Evolutionary conservation across 2,797 vertebrate genomes (phyloP), one percentile per base, ranked within the genome.

Genomic region (Acrossocheilus wenchowensis): DNA sequence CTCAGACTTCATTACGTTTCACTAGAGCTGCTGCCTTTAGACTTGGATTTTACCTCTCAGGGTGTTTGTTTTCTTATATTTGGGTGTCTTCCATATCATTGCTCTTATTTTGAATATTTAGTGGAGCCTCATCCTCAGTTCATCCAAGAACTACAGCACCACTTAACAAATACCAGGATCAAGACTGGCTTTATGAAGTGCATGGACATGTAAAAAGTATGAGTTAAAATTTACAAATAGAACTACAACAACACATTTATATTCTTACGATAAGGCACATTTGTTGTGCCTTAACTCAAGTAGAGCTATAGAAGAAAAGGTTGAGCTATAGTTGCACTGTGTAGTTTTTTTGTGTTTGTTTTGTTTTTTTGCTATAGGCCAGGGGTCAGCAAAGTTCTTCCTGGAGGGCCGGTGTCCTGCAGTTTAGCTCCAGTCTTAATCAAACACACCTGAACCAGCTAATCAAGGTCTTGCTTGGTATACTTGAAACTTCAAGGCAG

Each of bases 41-140:
- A n/a, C 12, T 17, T 34, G 45, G 72, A 66, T 23, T 81, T 69
- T 82, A 52, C 34, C 12, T 54, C 54, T 78, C 81, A 57, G 81
- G 48, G 34, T 39, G 68, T 39, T 23, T 30, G 2, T 17, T 52
- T 54, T 23, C 2, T 15, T 71, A 17, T 62, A 6, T 64, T 36
- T 52, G 17, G 21, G 43, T 48, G 57, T 84, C 21, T 84, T 71
- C 21, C 34, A 50, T 71, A 11, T 54, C 19, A 15, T 39, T 43
- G 23, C 36, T 30, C 8, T 81, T 64, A 80, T 11, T 68, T 30
- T n/a, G 66, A 48, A 54, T 52, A 54, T 69, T 82, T 52, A 23
- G 17, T 26, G 26, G 17, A 64, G 26, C 41, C 60, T 6, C 15
- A 17, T 9, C 23, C 9, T 80, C 15, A 34, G 60, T 66, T 80